Evolutionary conservation across 2,113 vertebrate species (phyloP), one percentile per base, ranked within the genome.

Genomic region (Menura novaehollandiae): DNA sequence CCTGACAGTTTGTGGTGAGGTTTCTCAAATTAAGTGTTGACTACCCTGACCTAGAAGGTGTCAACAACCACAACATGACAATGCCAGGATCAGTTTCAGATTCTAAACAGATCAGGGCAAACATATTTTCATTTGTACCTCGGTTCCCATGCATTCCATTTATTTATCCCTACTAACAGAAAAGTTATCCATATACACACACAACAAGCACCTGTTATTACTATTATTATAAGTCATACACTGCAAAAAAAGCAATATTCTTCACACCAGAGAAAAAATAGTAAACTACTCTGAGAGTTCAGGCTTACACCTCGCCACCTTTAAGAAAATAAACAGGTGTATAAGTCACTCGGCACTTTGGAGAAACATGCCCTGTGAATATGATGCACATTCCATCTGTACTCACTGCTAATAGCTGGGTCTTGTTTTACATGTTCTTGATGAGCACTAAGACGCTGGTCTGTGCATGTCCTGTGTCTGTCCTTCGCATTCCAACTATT

Each of bases 321-420:
- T 58, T 51, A 64, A 78, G 15, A 72, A 91, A 88, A 86, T 7
- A 80, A 81, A 69, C 1, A 80, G 43, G 10, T 68, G 16, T 12
- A 1, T 39, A 69, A 43, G 6, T 39, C 13, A 74, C 26, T 71
- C 3, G 6, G 13, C 41, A 72, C 63, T 46, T 76, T 22, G 41
- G 44, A n/a, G 26, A 28, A 72, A 62, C 28, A 22, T 26, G 21
- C 13, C 20, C 28, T 41, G 12, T 44, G 32, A 75, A 44, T 47
- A 44, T 1, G 13, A 51, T 4, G 2, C 23, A 51, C 0, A 0
- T 66, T 92, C 41, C 33, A 72, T 30, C 46, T 60, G 28, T 46
- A 66, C 18, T 44, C 35, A 41, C 8, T 46, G 52, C 46, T 67
- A 32, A 35, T 56, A 71, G 28, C 8, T 51, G 15, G 15, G 51